Evolutionary conservation across 2,113 vertebrate species (phyloP).

Genomic region (Chloebia gouldiae): DNA sequence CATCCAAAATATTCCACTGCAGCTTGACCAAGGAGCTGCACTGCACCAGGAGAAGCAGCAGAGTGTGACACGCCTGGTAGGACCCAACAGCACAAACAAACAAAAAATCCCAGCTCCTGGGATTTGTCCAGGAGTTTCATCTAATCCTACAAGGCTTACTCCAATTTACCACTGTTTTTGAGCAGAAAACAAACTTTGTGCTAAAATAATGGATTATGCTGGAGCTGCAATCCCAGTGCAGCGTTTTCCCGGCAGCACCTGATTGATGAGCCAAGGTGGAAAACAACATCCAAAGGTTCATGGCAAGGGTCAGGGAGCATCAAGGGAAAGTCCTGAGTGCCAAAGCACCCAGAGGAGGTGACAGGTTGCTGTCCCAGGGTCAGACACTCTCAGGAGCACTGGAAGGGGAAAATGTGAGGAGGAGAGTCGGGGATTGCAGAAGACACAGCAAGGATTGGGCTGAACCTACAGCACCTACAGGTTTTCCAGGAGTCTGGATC

Average conservation of each 20-base stretch:
- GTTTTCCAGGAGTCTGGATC: background rate
- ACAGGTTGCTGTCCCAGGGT: background rate
- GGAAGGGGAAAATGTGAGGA: accelerated
- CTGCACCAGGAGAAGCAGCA: background rate
- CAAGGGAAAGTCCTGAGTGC: background rate
- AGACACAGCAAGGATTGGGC: background rate
- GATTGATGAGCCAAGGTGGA: background rate
- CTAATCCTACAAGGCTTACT: background rate
- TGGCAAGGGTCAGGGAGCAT: background rate
- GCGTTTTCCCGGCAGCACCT: background rate
- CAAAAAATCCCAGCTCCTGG: background rate
- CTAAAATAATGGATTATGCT: background rate
- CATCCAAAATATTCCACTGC: background rate
- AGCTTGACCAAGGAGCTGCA: background rate
- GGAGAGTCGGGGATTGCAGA: background rate
- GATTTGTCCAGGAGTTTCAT: background rate
- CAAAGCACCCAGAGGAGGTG: background rate
- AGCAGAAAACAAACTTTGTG: background rate
- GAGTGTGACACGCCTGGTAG: accelerated
- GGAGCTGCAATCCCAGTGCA: background rate
- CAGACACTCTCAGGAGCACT: background rate
- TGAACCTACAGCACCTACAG: background rate
- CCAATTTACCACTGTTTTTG: background rate
- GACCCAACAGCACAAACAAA: background rate
- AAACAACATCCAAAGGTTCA: background rate